Evolutionary conservation across 2,797 vertebrate genomes (phyloP), one percentile per base, ranked within the genome.

Genomic region (Spinus olivaceus): DNA sequence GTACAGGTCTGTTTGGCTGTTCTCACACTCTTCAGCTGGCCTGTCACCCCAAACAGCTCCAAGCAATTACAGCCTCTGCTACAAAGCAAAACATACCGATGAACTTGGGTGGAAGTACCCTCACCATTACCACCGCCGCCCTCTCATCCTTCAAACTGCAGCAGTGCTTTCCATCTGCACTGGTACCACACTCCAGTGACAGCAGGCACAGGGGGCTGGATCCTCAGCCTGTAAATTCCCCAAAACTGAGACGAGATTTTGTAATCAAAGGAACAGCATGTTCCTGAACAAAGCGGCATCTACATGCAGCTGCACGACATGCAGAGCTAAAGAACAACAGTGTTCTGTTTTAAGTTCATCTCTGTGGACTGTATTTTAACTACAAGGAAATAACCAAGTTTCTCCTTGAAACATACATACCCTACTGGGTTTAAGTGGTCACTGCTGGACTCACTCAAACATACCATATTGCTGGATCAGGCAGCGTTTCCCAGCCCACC

Each of bases 61-160:
- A 0, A 63, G 39, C 19, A 35, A 35, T 24, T n/a, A 21, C 3
- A 2, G 33, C 8, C 32, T 53, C 63, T 46, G 63, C n/a, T 82
- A 53, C 1, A 1, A 60, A 59, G 66, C 23, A 81, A 57, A 81
- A 74, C 18, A 6, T 2, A 49, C 37, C 3, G 14, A 51, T 50
- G 25, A 81, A 80, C n/a, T 32, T 16, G 17, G 12, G 33, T 0
- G 0, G 17, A 27, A 81, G 42, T 10, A 67, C 42, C 24, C 61
- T 57, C 2, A 0, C 19, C 25, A 13, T 18, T 41, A 21, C 9
- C 21, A 10, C 1, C 0, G 2, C 30, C 30, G 42, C 24, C 12
- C 61, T 49, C 66, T 66, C 46, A 10, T 11, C 24, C 30, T 21
- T 42, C 47, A 20, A 64, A 72, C 0, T 0, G 56, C 72, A 73